phyloP scores from a whole-genome alignment of 1,140 invertebrate genomes.

The Mylabris phalerata region DNA sequence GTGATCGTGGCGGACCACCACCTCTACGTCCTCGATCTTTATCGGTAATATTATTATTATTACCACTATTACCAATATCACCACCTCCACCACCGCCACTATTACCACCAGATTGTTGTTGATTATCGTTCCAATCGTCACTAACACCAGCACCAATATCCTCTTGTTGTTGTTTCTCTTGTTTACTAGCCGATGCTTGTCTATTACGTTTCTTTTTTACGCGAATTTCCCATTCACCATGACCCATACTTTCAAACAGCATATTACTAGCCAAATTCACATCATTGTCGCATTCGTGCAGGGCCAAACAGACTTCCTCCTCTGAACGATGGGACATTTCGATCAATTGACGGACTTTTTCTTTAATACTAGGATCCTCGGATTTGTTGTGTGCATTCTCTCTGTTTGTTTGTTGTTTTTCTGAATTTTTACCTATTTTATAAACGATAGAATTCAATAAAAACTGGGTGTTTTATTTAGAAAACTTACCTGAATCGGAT shows the following conservation, averaged over 20 bases:
- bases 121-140: conserved; percentile 44
- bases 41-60: conserved; percentile 18
- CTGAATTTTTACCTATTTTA: conserved; percentile 31
- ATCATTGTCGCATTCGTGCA: conserved; percentile 77
- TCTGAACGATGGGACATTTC: conserved; percentile 73
- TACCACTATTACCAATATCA: conserved; percentile 30
- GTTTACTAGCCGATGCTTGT: conserved; percentile 41
- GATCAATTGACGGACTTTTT: conserved; percentile 72
- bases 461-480: too few relatives aligned
- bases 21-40: conserved; percentile 41
- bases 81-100: conserved; percentile 33
- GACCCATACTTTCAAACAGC: conserved; percentile 61
- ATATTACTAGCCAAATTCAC: conserved; percentile 66
- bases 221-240: conserved; percentile 67
- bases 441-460: neutral
- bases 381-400: conserved; percentile 27
- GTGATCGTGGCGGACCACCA: conserved; percentile 32
- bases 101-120: conserved; percentile 38
- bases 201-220: conserved; percentile 83
- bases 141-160: conserved; percentile 34
- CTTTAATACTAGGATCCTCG: conserved; percentile 38
- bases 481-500: conserved; percentile 28
- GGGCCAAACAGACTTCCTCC: conserved; percentile 73
- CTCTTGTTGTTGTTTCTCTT: conserved; percentile 41
- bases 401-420: conserved; percentile 31